These are phyloP conservation scores for Neolamprologus hecqui DNA, from an alignment of 2,113 vertebrate genomes.

Conservation along the genomic window DNA sequence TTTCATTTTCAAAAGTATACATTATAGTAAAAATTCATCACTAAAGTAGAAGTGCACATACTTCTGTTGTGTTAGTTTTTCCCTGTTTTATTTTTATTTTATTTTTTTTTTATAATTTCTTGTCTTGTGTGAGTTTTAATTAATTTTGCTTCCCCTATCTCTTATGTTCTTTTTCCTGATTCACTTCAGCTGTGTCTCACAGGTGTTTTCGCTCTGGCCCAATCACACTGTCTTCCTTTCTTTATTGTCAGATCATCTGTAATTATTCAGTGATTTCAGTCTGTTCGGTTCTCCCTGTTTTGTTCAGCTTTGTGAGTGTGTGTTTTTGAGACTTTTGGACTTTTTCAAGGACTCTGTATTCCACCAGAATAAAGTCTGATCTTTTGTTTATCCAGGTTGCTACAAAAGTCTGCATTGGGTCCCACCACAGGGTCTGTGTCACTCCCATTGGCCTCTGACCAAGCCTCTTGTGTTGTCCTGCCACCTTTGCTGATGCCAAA, in stretches of 20 bases:
- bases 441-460: not conserved
- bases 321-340: not conserved
- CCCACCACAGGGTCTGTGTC: not conserved
- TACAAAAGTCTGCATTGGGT: not conserved
- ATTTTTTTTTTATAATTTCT: not conserved
- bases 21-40: not conserved
- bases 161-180: not conserved
- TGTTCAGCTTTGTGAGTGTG: not conserved
- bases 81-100: not conserved
- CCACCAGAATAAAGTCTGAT: not conserved
- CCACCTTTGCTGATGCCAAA: not conserved
- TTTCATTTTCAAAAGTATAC: not conserved
- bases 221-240: not conserved
- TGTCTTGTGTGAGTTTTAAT: not conserved
- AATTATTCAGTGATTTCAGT: not conserved
- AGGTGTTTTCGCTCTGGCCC: not conserved
- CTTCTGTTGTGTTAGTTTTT: not conserved
- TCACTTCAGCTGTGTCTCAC: not conserved
- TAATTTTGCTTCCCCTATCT: not conserved
- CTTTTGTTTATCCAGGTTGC: not conserved
- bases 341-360: not conserved
- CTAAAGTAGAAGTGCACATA: not conserved
- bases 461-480: not conserved
- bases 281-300: not conserved
- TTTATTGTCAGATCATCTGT: not conserved